A percentile compares a stretch with the other conserved stretches of the same genome.
Evolutionary conservation across 53 echinoderm and acorn worm genomes (phyloP).

Genomic region (Patiria pectinifera): DNA sequence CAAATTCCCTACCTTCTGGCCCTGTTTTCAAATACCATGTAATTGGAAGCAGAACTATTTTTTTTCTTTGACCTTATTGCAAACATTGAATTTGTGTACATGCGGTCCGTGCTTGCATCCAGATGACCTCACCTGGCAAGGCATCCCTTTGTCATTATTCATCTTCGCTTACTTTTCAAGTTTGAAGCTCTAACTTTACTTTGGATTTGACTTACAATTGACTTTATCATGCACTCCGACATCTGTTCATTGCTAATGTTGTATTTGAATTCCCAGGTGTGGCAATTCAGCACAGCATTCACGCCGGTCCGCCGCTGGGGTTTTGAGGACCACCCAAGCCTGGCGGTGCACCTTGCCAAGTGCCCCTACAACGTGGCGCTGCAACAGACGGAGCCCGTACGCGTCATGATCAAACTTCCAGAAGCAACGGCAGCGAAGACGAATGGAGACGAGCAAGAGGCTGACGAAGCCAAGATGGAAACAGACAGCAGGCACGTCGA

Average conservation of each 20-base stretch:
- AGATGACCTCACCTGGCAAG: too few species aligned
- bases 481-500: neutral
- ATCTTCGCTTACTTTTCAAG: too few species aligned
- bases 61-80: too few species aligned
- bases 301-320: slow-evolving; percentile 85
- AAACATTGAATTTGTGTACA: too few species aligned
- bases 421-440: neutral
- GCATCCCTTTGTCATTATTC: neutral
- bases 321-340: slow-evolving; percentile 82
- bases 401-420: slow-evolving; percentile 73
- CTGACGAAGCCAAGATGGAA: neutral
- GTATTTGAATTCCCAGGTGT: slow-evolving; percentile 66
- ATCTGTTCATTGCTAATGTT: too few species aligned
- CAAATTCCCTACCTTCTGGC: too few species aligned
- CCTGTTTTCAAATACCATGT: too few species aligned
- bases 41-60: too few species aligned
- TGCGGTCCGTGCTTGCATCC: too few species aligned
- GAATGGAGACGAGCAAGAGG: neutral
- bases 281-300: slow-evolving; percentile 97
- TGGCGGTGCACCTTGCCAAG: slow-evolving; percentile 83
- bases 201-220: too few species aligned
- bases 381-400: slow-evolving; percentile 67
- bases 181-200: too few species aligned
- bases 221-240: too few species aligned
- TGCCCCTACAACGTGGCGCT: slow-evolving; percentile 88